Base-by-base conservation (phyloP, 1,140 invertebrate genomes). In the Drosophila serrata region DNA sequence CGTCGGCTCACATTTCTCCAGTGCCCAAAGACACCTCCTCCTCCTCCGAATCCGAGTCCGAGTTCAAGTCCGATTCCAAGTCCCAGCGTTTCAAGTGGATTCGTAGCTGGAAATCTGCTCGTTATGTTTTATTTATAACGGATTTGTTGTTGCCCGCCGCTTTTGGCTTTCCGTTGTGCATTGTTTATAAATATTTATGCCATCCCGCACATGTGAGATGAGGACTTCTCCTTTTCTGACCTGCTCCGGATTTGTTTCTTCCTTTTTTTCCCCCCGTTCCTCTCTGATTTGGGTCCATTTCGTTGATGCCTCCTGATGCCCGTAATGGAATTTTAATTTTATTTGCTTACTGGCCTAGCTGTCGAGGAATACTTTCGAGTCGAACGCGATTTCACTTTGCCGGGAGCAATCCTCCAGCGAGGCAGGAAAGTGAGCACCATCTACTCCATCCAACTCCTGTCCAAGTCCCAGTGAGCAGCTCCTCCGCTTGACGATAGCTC, bases 81-180 rank as follows among this genome's bases (percentile, higher is more conserved):
- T 31, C n/a, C 0, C 48, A 31, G 29, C 27, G 29, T 55, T 85
- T 86, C 82, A 82, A 87, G 82, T 87, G 82, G 79, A 73, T 82
- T 63, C 82, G 35, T 29, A 48, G 53, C 51, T 49, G 65, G 55
- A 82, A 77, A 78, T 77, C 60, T 51, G 59, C 53, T 86, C 70
- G 82, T 87, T 82, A 87, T 87, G 82, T 87, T 87, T 87, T 87
- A 87, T 87, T 87, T 87, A 87, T 87, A 87, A 88, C 84, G 79
- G 79, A 87, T 87, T 88, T 87, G 81, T 82, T 75, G 75, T 64
- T 69, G 79, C 37, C 61, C 33, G 53, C 35, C 60, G 55, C 77
- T 43, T 46, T 56, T 67, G 58, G 61, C 65, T 72, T 45, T 70
- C 45, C 78, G 55, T 75, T 55, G 45, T 68, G 35, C 70, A 74